phyloP scores from a whole-genome alignment of 2,797 vertebrate genomes.

The Falco biarmicus region DNA sequence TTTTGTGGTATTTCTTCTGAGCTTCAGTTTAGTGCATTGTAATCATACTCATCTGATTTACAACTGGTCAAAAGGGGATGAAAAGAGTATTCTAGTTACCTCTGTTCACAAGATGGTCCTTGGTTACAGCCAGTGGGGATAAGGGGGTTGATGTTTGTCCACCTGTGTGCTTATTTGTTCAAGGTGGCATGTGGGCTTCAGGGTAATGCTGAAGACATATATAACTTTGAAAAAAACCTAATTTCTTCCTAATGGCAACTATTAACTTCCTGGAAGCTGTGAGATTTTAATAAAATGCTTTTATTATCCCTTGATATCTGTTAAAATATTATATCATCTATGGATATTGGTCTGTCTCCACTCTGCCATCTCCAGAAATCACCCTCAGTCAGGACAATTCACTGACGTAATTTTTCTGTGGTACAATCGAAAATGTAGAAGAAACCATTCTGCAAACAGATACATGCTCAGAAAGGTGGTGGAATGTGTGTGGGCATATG shows the following conservation, averaged over 20 bases:
- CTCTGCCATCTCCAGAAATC: background rate
- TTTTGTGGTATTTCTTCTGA: background rate
- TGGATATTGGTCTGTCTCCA: background rate
- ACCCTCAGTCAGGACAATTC: background rate
- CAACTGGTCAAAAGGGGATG: fast-evolving
- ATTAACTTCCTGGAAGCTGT: background rate
- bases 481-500: constrained; percentile 1
- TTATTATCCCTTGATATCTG: background rate
- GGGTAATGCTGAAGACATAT: background rate
- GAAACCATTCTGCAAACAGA: background rate
- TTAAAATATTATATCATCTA: background rate
- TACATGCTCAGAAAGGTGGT: constrained; percentile 4
- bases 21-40: background rate
- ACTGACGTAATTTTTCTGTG: background rate
- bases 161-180: background rate
- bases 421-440: background rate
- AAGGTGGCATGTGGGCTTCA: background rate
- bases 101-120: background rate
- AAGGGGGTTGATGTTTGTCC: background rate
- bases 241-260: background rate
- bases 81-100: background rate
- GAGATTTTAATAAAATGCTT: background rate
- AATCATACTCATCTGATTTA: background rate
- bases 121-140: background rate
- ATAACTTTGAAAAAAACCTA: background rate